Base-by-base conservation (phyloP, 1,140 invertebrate genomes). In the Capitella teleta region DNA sequence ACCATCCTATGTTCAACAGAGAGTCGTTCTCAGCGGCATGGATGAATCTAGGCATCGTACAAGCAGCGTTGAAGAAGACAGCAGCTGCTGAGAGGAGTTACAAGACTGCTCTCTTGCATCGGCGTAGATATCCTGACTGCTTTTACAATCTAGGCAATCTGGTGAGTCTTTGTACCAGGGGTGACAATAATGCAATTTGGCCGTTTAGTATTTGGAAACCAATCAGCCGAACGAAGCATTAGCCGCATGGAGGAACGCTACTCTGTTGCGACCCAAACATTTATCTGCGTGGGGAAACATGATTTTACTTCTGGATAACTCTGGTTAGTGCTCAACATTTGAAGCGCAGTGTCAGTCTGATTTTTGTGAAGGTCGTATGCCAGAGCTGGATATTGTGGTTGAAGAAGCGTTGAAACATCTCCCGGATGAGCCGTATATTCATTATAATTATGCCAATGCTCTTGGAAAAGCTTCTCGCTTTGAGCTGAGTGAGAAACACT, bases 1-100 rank as follows among this genome's bases (percentile, higher is more conserved):
- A n/a, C n/a, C n/a, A n/a, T n/a, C n/a, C n/a, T 36, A 18, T 52
- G 24, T 47, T 14, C 21, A 73, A 44, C 62, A 87, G 87, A 57
- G 74, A 80, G 44, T 82, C 87, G 61, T 97, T 96, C 79, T 83
- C 92, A 5, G 84, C 88, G 14, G 92, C 90, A 2, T 97, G 91
- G 91, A 97, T 96, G 91, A 97, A 98, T 74, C 74, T 96, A 19
- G 92, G 91, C 12, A 95, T 95, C 58, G 83, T 94, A 38, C 76
- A 92, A 52, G 82, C 87, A 2, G 78, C 79, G 14, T 71, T 82
- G 36, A 82, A 83, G 52, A 80, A 83, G 57, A 80, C 79, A 52
- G 61, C 78, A 16, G 80, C 86, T 62, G 82, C 90, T 2, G 78
- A 91, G 63, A 61, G 66, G 14, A 86, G 87, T 62, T 96, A 94